These are phyloP conservation scores for Chalcosyrphus nemorum DNA, from an alignment of 2,888 invertebrate species.

Conservation along the genomic window DNA sequence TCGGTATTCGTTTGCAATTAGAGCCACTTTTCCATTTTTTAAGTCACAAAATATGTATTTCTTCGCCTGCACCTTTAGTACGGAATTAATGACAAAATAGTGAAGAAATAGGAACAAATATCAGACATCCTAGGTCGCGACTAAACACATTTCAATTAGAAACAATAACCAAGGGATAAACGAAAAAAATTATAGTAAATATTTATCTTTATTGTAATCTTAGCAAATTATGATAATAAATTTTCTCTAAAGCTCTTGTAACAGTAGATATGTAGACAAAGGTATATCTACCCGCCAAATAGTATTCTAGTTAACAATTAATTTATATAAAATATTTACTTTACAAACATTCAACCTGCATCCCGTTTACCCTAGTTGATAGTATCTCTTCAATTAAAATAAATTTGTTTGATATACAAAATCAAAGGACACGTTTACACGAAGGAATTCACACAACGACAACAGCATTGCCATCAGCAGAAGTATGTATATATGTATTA, in stretches of 20 bases:
- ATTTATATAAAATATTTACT: conserved; percentile 36
- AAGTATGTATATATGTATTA: background rate
- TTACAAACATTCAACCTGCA: conserved; percentile 27
- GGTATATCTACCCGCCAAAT: conserved; percentile 4
- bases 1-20: too few relatives aligned
- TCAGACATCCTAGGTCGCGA: too few relatives aligned
- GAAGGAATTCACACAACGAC: background rate
- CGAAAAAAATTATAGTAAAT: background rate
- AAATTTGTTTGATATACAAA: background rate
- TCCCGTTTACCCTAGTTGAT: background rate
- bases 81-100: too few relatives aligned
- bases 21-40: too few relatives aligned
- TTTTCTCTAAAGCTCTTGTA: conserved; percentile 13
- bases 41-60: too few relatives aligned
- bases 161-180: too few relatives aligned
- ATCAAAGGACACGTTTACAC: background rate
- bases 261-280: conserved; percentile 41
- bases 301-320: conserved; percentile 27
- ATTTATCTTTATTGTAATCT: conserved; percentile 12
- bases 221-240: conserved; percentile 20
- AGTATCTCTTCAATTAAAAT: conserved; percentile 2
- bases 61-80: too few relatives aligned
- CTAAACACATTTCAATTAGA: too few relatives aligned
- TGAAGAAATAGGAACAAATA: too few relatives aligned
- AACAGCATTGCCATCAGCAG: background rate